Conservation (phyloP, 2,797 vertebrate genomes). For the Sebastes hubbsi region DNA sequence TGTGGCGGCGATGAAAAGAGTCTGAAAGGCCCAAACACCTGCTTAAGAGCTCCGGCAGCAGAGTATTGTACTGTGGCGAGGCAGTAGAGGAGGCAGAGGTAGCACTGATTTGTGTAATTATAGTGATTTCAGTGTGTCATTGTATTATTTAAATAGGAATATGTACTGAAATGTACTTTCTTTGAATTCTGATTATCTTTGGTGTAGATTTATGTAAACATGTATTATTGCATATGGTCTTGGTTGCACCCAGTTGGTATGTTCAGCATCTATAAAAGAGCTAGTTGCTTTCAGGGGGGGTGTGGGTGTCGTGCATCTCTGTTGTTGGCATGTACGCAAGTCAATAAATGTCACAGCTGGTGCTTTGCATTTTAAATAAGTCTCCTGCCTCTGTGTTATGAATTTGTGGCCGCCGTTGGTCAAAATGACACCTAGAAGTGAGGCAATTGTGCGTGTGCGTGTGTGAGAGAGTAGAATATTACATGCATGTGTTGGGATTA, state of each 20-base stretch:
- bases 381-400: neutral
- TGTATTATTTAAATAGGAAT: neutral
- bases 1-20: too few relatives aligned
- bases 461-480: neutral
- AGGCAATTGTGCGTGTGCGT: neutral
- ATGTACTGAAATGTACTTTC: too few relatives aligned
- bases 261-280: neutral
- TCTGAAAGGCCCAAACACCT: neutral
- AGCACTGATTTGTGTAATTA: neutral
- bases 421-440: neutral
- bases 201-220: neutral
- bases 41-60: neutral
- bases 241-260: neutral
- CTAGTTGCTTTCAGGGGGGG: neutral
- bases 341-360: neutral
- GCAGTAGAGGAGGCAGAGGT: neutral
- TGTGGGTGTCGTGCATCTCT: neutral
- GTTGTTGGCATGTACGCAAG: neutral
- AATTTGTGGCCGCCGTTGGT: neutral
- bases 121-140: neutral
- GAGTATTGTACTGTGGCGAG: neutral
- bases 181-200: neutral
- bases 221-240: neutral
- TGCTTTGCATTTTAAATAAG: neutral
- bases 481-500: neutral